A percentile compares a stretch with the other conserved stretches of the same genome.
phyloP scores from a whole-genome alignment of 2,797 vertebrate species.

The Melanotaenia boesemani region DNA sequence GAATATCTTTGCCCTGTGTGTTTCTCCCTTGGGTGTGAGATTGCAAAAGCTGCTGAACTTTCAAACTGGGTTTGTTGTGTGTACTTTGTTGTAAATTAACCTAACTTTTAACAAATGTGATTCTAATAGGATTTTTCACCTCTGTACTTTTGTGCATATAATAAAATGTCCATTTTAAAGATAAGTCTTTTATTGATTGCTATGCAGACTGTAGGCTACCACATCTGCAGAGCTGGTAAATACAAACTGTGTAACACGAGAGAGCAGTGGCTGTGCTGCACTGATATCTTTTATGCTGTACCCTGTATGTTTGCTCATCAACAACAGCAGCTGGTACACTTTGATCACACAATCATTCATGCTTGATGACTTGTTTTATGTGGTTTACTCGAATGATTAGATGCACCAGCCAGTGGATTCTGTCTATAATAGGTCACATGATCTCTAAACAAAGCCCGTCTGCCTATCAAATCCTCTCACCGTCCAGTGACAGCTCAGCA shows the following conservation, averaged over 20 bases:
- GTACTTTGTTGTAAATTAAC: conserved; percentile 6
- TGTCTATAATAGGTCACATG: conserved; percentile 54
- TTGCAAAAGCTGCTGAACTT: conserved; percentile 8
- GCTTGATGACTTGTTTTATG: conserved; percentile 53
- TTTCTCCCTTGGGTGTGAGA: conserved; percentile 12
- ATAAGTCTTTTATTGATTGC: conserved; percentile 2
- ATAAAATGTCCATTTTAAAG: conserved; percentile 24
- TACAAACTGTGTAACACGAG: neutral
- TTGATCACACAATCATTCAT: conserved; percentile 45
- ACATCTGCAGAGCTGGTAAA: neutral
- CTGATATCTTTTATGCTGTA: conserved; percentile 11
- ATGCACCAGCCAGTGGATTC: conserved; percentile 21
- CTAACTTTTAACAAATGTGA: conserved; percentile 31
- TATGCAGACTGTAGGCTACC: neutral
- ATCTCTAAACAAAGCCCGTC: conserved; percentile 55
- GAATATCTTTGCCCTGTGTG: conserved; percentile 27
- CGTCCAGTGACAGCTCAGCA: conserved; percentile 63
- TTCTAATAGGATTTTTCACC: conserved; percentile 4
- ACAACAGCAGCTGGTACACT: conserved; percentile 60
- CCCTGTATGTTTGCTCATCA: conserved; percentile 49
- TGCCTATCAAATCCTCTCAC: conserved; percentile 61
- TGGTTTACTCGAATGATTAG: conserved; percentile 54
- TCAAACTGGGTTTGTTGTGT: conserved; percentile 9
- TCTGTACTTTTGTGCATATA: conserved; percentile 19
- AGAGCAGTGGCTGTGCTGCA: neutral